Evolutionary conservation across 2,797 vertebrate genomes (phyloP).

Genomic region (Phyllotis vaccarum): DNA sequence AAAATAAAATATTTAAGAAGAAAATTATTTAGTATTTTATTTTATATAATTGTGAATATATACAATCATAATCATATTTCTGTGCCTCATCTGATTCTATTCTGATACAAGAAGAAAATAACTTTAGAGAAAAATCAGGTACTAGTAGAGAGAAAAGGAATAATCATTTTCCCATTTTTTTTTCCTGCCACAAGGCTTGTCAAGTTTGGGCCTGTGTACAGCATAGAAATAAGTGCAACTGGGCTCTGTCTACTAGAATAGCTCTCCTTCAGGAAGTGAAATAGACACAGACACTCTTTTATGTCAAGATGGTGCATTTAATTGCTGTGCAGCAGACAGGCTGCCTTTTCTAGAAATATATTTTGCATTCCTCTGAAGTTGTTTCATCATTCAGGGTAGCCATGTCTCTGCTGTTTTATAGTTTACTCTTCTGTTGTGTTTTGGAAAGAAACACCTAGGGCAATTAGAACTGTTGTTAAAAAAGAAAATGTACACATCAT

Average conservation of each 20-base stretch:
- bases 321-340: conserved; percentile 43
- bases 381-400: conserved; percentile 66
- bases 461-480: conserved; percentile 80
- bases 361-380: conserved; percentile 59
- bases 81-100: neutral
- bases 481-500: conserved; percentile 69
- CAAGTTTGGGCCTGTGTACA: neutral
- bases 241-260: neutral
- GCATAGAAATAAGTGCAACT: conserved; percentile 14
- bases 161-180: neutral
- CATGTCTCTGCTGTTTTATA: conserved; percentile 57
- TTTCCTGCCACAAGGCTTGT: neutral
- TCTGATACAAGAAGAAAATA: neutral
- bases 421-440: conserved; percentile 75
- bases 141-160: neutral
- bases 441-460: conserved; percentile 73
- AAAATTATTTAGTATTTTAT: neutral
- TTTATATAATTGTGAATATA: conserved; percentile 12
- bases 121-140: neutral
- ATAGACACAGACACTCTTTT: neutral
- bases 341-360: conserved; percentile 57
- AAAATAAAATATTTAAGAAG: neutral
- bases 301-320: conserved; percentile 44
- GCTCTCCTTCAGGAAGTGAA: conserved; percentile 35
- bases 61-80: neutral